Evolutionary conservation across 2,797 vertebrate genomes (phyloP).

Genomic region (Parauchenoglanis punctatus): DNA sequence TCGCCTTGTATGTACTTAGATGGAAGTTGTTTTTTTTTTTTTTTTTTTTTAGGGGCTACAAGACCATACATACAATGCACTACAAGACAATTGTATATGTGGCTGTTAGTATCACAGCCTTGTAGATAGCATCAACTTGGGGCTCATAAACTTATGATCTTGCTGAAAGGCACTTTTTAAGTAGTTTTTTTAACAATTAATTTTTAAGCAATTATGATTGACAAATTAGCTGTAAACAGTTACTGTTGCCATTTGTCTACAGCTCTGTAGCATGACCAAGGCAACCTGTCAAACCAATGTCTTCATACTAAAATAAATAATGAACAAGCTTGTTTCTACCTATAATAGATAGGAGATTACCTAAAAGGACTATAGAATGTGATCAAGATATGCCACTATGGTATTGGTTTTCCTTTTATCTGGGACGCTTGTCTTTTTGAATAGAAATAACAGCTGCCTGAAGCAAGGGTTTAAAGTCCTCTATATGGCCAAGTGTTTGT

Average conservation of each 20-base stretch:
- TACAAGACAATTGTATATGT: no score
- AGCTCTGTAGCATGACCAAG: not conserved
- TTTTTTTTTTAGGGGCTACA: not conserved
- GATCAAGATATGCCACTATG: not conserved
- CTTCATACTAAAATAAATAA: not conserved
- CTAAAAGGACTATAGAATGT: no score
- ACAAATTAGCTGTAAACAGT: not conserved
- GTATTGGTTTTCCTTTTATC: not conserved
- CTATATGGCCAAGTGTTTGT: no score
- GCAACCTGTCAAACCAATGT: not conserved
- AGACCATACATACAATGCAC: not conserved
- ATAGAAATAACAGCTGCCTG: no score
- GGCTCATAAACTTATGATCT: not conserved
- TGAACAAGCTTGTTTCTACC: not conserved
- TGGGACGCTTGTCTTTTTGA: not conserved
- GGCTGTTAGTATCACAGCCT: no score
- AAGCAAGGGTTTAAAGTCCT: no score
- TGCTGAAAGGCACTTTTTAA: no score
- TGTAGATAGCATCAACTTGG: not conserved
- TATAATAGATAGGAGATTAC: no score
- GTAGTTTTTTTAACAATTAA: not conserved
- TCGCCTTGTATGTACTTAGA: no score
- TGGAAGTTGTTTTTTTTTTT: no score
- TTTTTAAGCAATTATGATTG: not conserved
- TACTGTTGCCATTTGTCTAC: not conserved